A percentile compares a stretch with the other conserved stretches of the same genome.
These are phyloP conservation scores for Lochmaea crataegi DNA, from an alignment of 2,888 invertebrate species.

Conservation along the genomic window DNA sequence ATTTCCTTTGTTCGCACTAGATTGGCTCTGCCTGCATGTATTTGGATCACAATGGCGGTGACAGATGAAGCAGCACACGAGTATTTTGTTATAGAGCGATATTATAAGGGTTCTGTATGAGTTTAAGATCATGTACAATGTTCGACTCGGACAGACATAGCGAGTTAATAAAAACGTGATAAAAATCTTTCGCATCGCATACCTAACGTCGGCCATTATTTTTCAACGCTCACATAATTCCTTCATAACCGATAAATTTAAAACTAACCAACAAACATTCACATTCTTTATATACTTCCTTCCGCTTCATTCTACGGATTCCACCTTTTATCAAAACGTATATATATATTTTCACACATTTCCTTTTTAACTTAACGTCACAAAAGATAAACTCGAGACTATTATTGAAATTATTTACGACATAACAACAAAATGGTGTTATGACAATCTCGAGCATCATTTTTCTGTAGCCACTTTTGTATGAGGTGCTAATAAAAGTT, in stretches of 20 bases:
- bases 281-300: constrained; percentile 15
- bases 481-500: background rate
- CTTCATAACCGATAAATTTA: constrained; percentile 13
- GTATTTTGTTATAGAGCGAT: too few relatives aligned
- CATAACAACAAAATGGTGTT: background rate
- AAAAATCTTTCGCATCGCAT: too few relatives aligned
- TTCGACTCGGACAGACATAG: too few relatives aligned
- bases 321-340: constrained; percentile 17
- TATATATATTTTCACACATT: constrained; percentile 20
- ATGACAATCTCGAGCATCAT: background rate
- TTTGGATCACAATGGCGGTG: too few relatives aligned
- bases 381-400: constrained; percentile 14
- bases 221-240: background rate
- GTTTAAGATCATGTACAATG: too few relatives aligned
- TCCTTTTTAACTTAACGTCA: constrained; percentile 11
- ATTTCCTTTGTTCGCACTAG: too few relatives aligned
- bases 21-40: too few relatives aligned
- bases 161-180: too few relatives aligned
- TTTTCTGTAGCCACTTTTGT: background rate
- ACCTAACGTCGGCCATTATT: background rate
- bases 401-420: background rate
- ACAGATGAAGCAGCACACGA: too few relatives aligned
- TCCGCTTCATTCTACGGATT: background rate
- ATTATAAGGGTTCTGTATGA: too few relatives aligned
- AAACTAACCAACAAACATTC: constrained; percentile 19